Evolutionary conservation across 2,113 vertebrate species (phyloP).

Genomic region (Callorhinus ursinus): DNA sequence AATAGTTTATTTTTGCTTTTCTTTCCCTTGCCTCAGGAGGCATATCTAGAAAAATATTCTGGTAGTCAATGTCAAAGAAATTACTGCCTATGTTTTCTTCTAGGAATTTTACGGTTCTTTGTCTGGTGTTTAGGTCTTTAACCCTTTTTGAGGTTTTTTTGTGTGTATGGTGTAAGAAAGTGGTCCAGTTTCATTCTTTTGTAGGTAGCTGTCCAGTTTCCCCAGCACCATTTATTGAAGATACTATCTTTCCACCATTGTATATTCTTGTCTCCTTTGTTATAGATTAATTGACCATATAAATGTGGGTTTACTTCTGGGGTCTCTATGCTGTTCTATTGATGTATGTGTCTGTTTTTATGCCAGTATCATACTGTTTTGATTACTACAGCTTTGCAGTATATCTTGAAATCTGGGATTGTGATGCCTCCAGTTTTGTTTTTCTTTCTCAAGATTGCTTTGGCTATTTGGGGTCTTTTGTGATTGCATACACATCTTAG

Average conservation of each 20-base stretch:
- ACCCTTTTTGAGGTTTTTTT: not conserved
- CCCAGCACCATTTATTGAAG: not conserved
- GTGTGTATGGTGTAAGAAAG: not conserved
- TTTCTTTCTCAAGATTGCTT: not conserved
- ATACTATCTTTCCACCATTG: not conserved
- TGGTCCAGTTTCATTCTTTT: not conserved
- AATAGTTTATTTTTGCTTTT: not conserved
- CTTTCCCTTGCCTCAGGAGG: not conserved
- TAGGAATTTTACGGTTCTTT: not conserved
- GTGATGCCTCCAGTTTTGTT: not conserved
- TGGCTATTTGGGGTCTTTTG: not conserved
- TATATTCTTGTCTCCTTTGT: not conserved
- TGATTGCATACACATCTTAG: not conserved
- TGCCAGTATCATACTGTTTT: not conserved
- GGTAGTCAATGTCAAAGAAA: not conserved
- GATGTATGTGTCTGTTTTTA: not conserved
- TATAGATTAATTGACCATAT: not conserved
- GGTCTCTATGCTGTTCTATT: not conserved
- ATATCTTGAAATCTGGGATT: not conserved
- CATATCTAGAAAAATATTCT: not conserved
- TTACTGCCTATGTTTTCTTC: not conserved
- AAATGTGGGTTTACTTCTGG: not conserved
- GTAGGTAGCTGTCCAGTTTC: not conserved
- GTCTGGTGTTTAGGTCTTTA: not conserved
- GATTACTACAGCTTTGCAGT: not conserved